A percentile compares a stretch with the other conserved stretches of the same genome.
Conservation (phyloP, 2,888 invertebrate species). For the Aromia moschata region DNA sequence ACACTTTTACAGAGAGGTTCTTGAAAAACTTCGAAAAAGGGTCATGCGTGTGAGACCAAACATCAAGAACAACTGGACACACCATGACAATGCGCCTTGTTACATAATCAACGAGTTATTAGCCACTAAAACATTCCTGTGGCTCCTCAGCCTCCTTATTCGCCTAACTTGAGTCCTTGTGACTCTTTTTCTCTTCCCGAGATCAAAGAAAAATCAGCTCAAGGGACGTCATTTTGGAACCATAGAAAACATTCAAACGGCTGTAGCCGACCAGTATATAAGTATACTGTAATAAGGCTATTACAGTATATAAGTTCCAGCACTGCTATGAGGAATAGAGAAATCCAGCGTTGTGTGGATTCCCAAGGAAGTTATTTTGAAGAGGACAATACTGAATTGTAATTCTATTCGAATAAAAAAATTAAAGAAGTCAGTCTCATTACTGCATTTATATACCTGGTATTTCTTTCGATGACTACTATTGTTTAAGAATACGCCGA, state of each 20-base stretch:
- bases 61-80: conserved; percentile 5
- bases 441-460: background rate
- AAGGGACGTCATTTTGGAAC: conserved; percentile 44
- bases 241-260: conserved; percentile 39
- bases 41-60: conserved; percentile 16
- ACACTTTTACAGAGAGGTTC: conserved; percentile 11
- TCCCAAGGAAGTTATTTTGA: conserved; percentile 11
- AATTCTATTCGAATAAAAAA: background rate
- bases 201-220: conserved; percentile 33
- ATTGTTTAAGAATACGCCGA: background rate
- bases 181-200: conserved; percentile 25
- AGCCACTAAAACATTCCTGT: conserved; percentile 22
- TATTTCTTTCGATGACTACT: background rate
- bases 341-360: conserved; percentile 22
- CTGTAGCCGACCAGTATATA: no score
- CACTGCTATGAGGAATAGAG: conserved; percentile 20
- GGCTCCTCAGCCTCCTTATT: conserved; percentile 6
- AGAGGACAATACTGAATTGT: conserved; percentile 3
- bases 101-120: conserved; percentile 13
- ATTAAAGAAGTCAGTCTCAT: no score
- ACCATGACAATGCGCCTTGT: conserved; percentile 1
- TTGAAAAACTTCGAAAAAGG: conserved; percentile 21
- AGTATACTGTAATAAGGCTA: conserved; percentile 19
- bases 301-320: conserved; percentile 19
- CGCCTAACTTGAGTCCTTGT: background rate